phyloP scores from a whole-genome alignment of 2,797 vertebrate species.

The Platyrinchus mystaceus region DNA sequence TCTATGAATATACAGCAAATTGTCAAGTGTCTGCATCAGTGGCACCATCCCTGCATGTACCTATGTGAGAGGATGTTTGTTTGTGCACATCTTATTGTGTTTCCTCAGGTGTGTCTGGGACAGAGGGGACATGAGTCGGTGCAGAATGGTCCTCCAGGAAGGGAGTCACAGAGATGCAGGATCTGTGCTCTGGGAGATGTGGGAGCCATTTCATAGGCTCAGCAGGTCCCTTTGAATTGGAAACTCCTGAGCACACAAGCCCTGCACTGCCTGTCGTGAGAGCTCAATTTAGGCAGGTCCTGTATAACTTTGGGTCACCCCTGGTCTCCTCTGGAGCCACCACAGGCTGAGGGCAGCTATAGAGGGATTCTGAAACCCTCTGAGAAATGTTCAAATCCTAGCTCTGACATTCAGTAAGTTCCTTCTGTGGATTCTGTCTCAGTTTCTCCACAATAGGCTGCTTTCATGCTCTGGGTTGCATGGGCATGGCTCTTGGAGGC shows the following conservation, averaged over 20 bases:
- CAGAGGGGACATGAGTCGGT: not conserved
- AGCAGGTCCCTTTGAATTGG: not conserved
- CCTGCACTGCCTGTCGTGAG: not conserved
- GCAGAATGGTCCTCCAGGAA: not conserved
- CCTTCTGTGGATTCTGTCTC: not conserved
- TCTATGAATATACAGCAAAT: not conserved
- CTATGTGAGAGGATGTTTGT: constrained; percentile 9
- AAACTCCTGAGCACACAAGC: not conserved
- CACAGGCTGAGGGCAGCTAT: not conserved
- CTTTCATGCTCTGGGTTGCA: not conserved
- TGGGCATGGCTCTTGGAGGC: not conserved
- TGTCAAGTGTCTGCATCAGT: not conserved
- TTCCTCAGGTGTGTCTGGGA: constrained; percentile 59
- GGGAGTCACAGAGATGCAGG: not conserved
- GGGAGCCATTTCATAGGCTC: not conserved
- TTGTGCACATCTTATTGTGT: not conserved
- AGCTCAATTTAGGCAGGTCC: not conserved
- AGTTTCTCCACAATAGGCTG: not conserved
- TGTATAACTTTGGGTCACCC: not conserved
- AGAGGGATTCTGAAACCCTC: not conserved
- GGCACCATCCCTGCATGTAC: not conserved
- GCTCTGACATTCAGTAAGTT: not conserved
- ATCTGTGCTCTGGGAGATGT: not conserved
- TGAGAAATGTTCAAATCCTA: not conserved
- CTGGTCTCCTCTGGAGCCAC: not conserved